A percentile compares a stretch with the other conserved stretches of the same genome.
Conservation (phyloP, 2,113 vertebrate genomes). For the Puffinus mauretanicus region DNA sequence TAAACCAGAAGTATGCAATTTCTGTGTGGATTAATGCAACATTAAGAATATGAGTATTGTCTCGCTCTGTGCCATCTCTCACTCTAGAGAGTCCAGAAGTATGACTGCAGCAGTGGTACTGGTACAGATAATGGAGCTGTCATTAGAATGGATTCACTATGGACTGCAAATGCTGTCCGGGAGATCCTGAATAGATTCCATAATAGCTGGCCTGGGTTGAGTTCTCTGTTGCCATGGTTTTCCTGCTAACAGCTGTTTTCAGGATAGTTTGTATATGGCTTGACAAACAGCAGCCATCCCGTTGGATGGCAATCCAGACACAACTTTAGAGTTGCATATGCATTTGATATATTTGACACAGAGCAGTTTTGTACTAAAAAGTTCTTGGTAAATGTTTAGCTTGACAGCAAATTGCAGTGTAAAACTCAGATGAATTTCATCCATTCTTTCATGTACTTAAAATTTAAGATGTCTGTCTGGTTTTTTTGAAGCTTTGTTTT, state of each 20-base stretch:
- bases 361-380: neutral
- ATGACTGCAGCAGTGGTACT: fast-evolving
- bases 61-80: neutral
- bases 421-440: neutral
- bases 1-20: neutral
- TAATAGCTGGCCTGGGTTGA: neutral
- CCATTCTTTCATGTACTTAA: neutral
- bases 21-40: neutral
- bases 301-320: neutral
- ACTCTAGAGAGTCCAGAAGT: fast-evolving
- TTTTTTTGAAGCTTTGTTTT: neutral
- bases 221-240: neutral
- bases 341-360: neutral
- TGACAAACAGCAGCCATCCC: neutral
- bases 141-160: neutral
- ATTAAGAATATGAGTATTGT: neutral
- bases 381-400: neutral
- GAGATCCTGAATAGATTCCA: neutral
- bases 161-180: neutral
- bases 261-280: neutral
- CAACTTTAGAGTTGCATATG: neutral
- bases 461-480: neutral
- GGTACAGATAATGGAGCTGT: neutral
- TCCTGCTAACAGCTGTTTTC: neutral
- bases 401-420: neutral